Evolutionary conservation across 2,888 invertebrate genomes (phyloP).

Genomic region (Yponomeuta malinellus): DNA sequence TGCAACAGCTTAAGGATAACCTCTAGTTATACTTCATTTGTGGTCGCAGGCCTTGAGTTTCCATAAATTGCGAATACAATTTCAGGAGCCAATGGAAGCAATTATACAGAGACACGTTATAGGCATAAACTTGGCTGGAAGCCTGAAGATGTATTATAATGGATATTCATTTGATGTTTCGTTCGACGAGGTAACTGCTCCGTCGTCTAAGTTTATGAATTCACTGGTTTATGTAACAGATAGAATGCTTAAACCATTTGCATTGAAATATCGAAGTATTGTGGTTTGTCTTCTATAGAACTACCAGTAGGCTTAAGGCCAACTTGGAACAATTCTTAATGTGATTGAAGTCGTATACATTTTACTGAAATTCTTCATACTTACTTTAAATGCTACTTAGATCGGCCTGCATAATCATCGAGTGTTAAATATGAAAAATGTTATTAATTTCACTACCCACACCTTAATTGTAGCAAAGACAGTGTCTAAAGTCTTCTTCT

Average conservation of each 20-base stretch:
- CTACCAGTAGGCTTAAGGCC: too few species aligned
- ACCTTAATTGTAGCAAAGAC: too few species aligned
- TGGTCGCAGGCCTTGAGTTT: conserved; percentile 11
- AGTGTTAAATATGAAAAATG: too few species aligned
- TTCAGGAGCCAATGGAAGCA: conserved; percentile 11
- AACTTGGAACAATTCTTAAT: too few species aligned
- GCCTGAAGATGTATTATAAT: neutral
- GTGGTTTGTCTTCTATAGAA: neutral
- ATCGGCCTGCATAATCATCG: too few species aligned
- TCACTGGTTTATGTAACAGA: neutral
- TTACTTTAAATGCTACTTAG: too few species aligned
- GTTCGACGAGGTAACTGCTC: neutral
- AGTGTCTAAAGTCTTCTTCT: too few species aligned
- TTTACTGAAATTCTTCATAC: too few species aligned
- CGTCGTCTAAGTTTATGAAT: neutral
- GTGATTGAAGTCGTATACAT: too few species aligned
- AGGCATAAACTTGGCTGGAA: conserved; percentile 7
- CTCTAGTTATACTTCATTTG: neutral
- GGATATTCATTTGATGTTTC: neutral
- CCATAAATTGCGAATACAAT: conserved; percentile 12
- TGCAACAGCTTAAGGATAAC: neutral
- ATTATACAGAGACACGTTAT: conserved; percentile 11
- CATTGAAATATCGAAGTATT: neutral
- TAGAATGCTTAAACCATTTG: neutral
- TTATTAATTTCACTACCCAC: too few species aligned